These are phyloP conservation scores for Lophochroa leadbeateri DNA, from an alignment of 2,113 vertebrate genomes.

Conservation along the genomic window DNA sequence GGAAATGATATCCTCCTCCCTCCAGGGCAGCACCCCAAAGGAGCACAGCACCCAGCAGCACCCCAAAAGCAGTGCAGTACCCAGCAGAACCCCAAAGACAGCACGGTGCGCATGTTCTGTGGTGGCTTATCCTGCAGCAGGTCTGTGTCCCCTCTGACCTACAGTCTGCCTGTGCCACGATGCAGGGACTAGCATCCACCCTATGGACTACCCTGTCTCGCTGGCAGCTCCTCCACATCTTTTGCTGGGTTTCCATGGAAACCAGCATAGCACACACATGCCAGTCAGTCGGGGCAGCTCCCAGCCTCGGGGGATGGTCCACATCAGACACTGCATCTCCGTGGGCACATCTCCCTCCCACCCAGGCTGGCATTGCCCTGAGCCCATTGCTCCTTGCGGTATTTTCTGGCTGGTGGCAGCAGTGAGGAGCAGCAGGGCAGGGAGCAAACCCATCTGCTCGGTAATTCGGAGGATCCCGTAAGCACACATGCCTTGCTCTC, in stretches of 20 bases:
- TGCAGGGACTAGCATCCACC: background rate
- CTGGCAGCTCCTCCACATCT: conserved; percentile 29
- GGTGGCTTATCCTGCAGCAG: background rate
- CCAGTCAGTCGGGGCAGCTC: background rate
- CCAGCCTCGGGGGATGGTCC: background rate
- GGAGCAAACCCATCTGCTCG: background rate
- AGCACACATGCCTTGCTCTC: background rate
- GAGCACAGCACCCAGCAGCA: background rate
- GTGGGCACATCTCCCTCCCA: background rate
- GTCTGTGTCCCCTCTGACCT: background rate
- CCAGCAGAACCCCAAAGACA: background rate
- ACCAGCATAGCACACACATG: conserved; percentile 45
- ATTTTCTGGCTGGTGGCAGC: fast-evolving
- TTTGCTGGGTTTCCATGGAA: conserved; percentile 73
- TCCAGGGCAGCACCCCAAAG: background rate
- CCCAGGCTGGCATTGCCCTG: fast-evolving
- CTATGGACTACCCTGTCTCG: conserved; percentile 6
- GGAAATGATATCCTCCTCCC: fast-evolving
- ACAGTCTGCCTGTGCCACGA: fast-evolving
- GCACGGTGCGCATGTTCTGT: fast-evolving
- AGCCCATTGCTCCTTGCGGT: fast-evolving
- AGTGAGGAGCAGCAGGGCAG: background rate
- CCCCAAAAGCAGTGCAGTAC: background rate
- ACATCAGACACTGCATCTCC: background rate
- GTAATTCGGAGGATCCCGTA: background rate